These are phyloP conservation scores for Sebastes miniatus DNA, from an alignment of 2,797 vertebrate genomes.

Conservation along the genomic window DNA sequence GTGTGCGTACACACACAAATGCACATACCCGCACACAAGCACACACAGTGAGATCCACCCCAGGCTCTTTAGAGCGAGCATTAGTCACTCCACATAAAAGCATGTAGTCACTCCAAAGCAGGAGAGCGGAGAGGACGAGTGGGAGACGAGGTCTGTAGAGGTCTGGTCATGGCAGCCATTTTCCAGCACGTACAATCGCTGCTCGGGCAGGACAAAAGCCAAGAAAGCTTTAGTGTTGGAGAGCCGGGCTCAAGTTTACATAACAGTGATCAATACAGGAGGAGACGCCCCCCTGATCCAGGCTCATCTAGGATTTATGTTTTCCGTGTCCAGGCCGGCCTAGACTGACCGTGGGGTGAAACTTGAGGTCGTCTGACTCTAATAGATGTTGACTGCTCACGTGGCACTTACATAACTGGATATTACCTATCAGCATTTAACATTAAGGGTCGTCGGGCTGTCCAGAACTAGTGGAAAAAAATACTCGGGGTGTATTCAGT, in stretches of 20 bases:
- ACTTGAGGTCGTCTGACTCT: conserved; percentile 52
- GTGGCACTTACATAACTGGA: conserved; percentile 61
- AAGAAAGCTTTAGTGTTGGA: conserved; percentile 22
- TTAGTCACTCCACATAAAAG: conserved; percentile 81
- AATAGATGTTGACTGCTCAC: conserved; percentile 62
- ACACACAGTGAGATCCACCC: conserved; percentile 61
- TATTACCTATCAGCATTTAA: conserved; percentile 54
- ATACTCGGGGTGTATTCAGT: neutral
- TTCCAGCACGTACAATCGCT: conserved; percentile 48
- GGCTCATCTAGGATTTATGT: conserved; percentile 43
- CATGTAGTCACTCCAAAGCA: conserved; percentile 69
- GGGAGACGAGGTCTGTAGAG: conserved; percentile 68
- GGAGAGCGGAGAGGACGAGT: conserved; percentile 66
- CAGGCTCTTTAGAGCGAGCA: conserved; percentile 68
- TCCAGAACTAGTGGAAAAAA: neutral
- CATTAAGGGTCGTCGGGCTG: conserved; percentile 12
- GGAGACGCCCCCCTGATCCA: conserved; percentile 51
- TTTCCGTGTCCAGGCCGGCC: conserved; percentile 36
- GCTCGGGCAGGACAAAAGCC: conserved; percentile 29
- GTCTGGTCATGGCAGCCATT: conserved; percentile 74
- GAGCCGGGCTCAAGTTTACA: conserved; percentile 44
- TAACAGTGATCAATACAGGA: conserved; percentile 61
- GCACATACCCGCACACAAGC: conserved; percentile 10
- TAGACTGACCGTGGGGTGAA: conserved; percentile 47
- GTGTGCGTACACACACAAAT: conserved; percentile 7